Base-by-base conservation (phyloP, 2,888 invertebrate species). In the Drosophila mayaguana region DNA sequence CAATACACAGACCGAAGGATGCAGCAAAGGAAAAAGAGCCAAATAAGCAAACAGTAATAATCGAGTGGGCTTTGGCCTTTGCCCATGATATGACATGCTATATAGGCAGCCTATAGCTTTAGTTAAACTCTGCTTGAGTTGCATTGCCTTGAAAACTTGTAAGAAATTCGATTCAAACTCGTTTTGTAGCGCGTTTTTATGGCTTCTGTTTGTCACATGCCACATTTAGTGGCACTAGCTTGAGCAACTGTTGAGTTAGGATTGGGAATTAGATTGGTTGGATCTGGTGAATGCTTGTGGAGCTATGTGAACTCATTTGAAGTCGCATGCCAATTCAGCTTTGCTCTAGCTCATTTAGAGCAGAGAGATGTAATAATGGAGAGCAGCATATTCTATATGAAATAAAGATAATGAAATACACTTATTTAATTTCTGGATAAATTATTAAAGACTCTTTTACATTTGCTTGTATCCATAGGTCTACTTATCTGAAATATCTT, bases 1-100 rank as follows among this genome's bases (percentile, higher is more conserved):
- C 71, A 72, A 73, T 64, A 51, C 34, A 43, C 42, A 34, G 59
- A 56, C 59, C 45, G 51, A 56, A 59, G 32, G 16, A 32, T 22
- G 20, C 38, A 32, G 43, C 1, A 34, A 16, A 61, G 45, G 32
- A 20, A 54, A 34, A 38, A 11, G 20, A 54, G 2, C 51, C 54
- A 48, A 43, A 32, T 36, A 45, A 59, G 48, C 54, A 57, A 5
- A 59, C 36, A 59, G 38, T 46, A 46, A 46, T 46, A 32, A 25
- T 16, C 22, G 32, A 53, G 38, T 45, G 28, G 40, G 48, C 46
- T 63, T 16, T 18, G 14, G 51, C 4, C 36, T 8, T 8, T 22
- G 51, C 22, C 36, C 51, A 16, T 16, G 46, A 28, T n/a, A 11
- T n/a, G 48, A n/a, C 28, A 11, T 7, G 48, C n/a, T 12, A 22